Evolutionary conservation across 2,113 vertebrate species (phyloP), one percentile per base, ranked within the genome.

Genomic region (Scatophagus argus): DNA sequence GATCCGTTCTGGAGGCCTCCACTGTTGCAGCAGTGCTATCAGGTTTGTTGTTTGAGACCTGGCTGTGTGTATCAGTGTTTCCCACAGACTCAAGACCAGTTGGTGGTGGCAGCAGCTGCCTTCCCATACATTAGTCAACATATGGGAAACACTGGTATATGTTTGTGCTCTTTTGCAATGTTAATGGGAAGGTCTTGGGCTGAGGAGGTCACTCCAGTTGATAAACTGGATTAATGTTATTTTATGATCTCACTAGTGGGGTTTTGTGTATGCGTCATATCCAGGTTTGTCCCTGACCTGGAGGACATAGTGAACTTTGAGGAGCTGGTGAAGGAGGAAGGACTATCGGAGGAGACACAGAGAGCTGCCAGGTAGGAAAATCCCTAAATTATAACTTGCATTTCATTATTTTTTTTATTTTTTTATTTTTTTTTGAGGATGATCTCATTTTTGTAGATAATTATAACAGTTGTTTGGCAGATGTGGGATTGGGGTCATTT

Each of bases 291-390:
- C 83, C 98, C 98, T 19, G 98, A 99, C 90, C 94, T 99, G 87
- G 98, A 99, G 94, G 98, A 99, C 84, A 99, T 99, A 6, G 97
- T 99, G 41, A 99, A 97, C 92, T 99, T 99, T 93, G 98, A 99
- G 92, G 98, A 99, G 92, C 91, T 99, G 74, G 98, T 99, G 74
- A 99, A 97, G 92, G 98, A 99, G 90, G 98, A 99, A 91, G 95
- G 93, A 4, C 95, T 99, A 31, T 96, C 97, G 5, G 97, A 98
- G 89, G 98, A 98, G 92, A 98, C 98, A 0, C 95, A 94, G 78
- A 97, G 93, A 93, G 96, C 97, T 79, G 97, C 97, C 39, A 96
- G 97, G 98, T 99, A 94, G 39, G 3, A 41, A 77, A 46, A 17
- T 23, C 44, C 25, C 29, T 8, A 32, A 21, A 43, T 39, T 17